Evolutionary conservation across 2,888 invertebrate genomes (phyloP).

Genomic region (Sepiola atlantica): DNA sequence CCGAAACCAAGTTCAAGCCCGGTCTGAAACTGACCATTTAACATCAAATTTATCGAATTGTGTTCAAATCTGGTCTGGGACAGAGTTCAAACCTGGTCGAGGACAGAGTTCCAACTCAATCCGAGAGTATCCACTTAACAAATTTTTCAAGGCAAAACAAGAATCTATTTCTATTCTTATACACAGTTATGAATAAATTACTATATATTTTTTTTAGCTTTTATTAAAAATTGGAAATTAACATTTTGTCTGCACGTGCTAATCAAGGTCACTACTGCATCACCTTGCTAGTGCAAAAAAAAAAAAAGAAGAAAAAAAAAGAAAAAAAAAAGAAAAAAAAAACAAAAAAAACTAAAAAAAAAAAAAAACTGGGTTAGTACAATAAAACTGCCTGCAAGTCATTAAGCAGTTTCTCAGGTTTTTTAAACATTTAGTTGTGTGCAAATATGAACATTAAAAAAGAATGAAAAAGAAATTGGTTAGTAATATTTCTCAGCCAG

Average conservation of each 20-base stretch:
- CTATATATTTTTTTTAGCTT: neutral
- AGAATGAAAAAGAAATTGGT: neutral
- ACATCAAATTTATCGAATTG: too few relatives aligned
- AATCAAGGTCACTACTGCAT: neutral
- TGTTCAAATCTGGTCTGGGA: too few relatives aligned
- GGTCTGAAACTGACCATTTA: too few relatives aligned
- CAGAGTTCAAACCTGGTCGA: too few relatives aligned
- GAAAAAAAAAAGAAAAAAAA: neutral
- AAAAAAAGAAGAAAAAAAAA: neutral
- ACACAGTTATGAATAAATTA: too few relatives aligned
- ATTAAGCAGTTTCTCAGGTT: neutral
- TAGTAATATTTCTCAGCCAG: neutral
- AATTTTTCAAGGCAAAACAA: too few relatives aligned
- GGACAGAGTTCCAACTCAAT: too few relatives aligned
- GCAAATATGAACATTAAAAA: neutral
- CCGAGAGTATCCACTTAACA: too few relatives aligned
- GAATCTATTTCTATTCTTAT: too few relatives aligned
- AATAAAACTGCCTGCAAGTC: constrained; percentile 1
- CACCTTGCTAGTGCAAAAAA: neutral
- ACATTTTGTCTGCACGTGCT: neutral
- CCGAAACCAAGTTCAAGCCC: too few relatives aligned
- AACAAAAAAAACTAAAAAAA: neutral
- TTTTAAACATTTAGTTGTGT: neutral
- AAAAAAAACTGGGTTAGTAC: neutral
- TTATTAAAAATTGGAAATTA: neutral